These are phyloP conservation scores for Aphelocoma californica DNA, from an alignment of 2,797 vertebrate genomes.

Conservation along the genomic window DNA sequence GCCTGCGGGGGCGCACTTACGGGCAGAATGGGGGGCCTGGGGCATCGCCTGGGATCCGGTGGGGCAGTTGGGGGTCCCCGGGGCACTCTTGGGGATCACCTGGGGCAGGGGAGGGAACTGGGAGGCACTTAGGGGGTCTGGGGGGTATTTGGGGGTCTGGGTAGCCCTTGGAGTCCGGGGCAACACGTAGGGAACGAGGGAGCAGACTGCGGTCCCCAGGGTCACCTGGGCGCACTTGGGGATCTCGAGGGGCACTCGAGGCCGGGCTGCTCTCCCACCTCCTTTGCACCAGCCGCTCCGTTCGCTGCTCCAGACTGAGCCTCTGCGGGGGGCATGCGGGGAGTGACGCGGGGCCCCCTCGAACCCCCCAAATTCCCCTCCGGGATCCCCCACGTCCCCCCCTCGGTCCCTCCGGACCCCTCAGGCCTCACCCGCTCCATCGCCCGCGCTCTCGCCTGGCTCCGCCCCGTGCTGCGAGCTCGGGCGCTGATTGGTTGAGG, in stretches of 20 bases:
- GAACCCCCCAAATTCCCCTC: too few species aligned
- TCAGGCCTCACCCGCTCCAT: background rate
- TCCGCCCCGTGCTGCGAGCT: background rate
- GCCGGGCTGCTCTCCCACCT: background rate
- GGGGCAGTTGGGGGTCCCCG: background rate
- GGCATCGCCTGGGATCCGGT: too few species aligned
- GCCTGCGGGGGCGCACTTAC: too few species aligned
- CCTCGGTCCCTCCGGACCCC: too few species aligned
- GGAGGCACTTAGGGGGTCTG: too few species aligned
- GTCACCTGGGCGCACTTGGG: background rate
- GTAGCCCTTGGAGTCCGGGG: too few species aligned
- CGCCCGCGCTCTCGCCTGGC: background rate
- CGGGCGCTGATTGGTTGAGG: background rate
- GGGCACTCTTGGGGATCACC: background rate
- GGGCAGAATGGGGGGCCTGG: background rate
- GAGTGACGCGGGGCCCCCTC: background rate
- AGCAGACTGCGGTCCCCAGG: background rate
- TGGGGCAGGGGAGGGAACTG: background rate
- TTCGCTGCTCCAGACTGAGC: background rate
- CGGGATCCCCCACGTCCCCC: too few species aligned
- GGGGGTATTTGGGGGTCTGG: too few species aligned
- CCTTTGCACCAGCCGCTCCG: background rate
- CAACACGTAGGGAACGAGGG: background rate
- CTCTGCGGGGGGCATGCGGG: background rate
- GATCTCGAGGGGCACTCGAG: background rate